Conservation (phyloP, 2,113 vertebrate genomes). For the Microcebus tavaratra region DNA sequence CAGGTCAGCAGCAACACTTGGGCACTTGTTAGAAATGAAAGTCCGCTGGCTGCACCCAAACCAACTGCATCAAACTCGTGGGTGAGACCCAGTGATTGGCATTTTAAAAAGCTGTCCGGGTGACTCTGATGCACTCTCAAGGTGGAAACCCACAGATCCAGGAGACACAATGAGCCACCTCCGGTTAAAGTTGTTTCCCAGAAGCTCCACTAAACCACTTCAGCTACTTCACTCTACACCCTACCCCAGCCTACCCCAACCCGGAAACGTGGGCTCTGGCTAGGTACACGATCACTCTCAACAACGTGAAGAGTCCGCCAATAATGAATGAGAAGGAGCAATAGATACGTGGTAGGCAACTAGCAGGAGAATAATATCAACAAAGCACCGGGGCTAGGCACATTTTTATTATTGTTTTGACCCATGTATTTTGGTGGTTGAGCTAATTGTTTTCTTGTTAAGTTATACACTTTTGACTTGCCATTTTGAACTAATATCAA, state of each 20-base stretch:
- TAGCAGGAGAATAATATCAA: not conserved
- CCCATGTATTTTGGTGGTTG: not conserved
- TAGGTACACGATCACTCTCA: no score
- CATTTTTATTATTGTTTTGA: not conserved
- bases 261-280: not conserved
- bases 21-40: not conserved
- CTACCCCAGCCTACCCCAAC: no score
- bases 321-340: not conserved
- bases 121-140: not conserved
- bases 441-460: not conserved
- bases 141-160: not conserved
- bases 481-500: not conserved
- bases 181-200: not conserved
- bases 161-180: not conserved
- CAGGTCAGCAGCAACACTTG: not conserved
- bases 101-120: not conserved
- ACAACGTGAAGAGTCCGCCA: not conserved
- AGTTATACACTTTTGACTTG: not conserved
- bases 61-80: not conserved
- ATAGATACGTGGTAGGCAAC: no score
- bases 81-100: rapidly evolving
- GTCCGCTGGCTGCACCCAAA: rapidly evolving
- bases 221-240: not conserved
- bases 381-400: not conserved
- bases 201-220: not conserved